Conservation (phyloP, 2,888 invertebrate genomes). For the Synergus laeviventris region DNA sequence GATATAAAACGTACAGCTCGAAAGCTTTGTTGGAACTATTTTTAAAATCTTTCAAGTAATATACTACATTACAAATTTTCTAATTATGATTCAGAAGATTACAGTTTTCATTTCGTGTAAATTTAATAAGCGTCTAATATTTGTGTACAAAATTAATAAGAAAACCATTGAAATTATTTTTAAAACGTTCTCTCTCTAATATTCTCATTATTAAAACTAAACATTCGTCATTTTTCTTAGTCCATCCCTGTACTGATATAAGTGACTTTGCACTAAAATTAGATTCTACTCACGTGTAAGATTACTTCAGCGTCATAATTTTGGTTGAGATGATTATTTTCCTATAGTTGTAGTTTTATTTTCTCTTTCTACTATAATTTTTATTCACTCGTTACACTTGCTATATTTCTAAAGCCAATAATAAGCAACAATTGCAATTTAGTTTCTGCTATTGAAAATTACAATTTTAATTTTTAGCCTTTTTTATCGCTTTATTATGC, state of each 20-base stretch:
- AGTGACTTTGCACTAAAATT: slow-evolving; percentile 37
- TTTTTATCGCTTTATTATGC: not conserved
- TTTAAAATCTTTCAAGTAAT: not conserved
- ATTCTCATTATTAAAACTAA: not conserved
- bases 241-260: slow-evolving; percentile 33
- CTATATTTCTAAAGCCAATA: slow-evolving; percentile 22
- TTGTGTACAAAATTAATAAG: not conserved
- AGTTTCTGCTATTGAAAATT: slow-evolving; percentile 12
- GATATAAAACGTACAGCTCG: not conserved
- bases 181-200: not conserved
- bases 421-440: slow-evolving; percentile 3
- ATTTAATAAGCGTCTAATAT: not conserved
- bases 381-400: not conserved
- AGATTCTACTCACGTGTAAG: slow-evolving; percentile 38
- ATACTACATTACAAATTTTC: not conserved
- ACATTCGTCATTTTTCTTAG: slow-evolving; percentile 17
- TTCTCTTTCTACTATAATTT: slow-evolving; percentile 19
- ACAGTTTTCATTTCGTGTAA: not conserved
- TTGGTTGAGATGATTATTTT: slow-evolving; percentile 29
- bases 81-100: not conserved
- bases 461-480: slow-evolving; percentile 1
- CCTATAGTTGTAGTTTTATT: slow-evolving; percentile 34
- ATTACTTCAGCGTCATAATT: slow-evolving; percentile 36
- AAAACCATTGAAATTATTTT: not conserved
- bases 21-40: not conserved